Conservation (phyloP, 2,797 vertebrate genomes). For the Dicrostonyx torquatus region DNA sequence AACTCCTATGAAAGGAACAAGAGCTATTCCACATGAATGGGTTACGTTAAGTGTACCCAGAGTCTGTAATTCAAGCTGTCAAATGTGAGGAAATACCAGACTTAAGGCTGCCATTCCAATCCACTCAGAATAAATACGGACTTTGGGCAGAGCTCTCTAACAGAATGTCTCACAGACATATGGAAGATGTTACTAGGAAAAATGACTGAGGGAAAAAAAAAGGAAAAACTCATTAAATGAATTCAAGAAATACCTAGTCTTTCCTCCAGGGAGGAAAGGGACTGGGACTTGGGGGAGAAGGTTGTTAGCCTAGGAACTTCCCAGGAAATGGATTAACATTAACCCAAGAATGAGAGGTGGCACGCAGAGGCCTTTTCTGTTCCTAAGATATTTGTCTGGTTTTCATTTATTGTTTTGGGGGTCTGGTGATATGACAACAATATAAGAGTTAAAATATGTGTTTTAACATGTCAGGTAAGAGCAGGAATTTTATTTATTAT, state of each 20-base stretch:
- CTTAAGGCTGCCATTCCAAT: conserved; percentile 75
- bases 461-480: conserved; percentile 23
- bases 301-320: conserved; percentile 61
- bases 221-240: conserved; percentile 75
- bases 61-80: conserved; percentile 83
- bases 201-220: conserved; percentile 57
- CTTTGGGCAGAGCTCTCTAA: conserved; percentile 67
- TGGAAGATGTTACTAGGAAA: conserved; percentile 79
- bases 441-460: conserved; percentile 16
- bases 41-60: conserved; percentile 79
- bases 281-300: conserved; percentile 60
- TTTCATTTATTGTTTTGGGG: conserved; percentile 72
- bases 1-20: conserved; percentile 80
- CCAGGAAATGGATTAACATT: conserved; percentile 73
- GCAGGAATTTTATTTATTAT: conserved; percentile 30
- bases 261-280: conserved; percentile 59
- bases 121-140: conserved; percentile 78
- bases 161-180: conserved; percentile 74
- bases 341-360: conserved; percentile 66
- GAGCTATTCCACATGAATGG: conserved; percentile 81
- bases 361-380: conserved; percentile 69
- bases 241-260: conserved; percentile 77
- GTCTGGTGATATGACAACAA: conserved; percentile 48
- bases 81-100: conserved; percentile 82
- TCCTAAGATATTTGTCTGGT: conserved; percentile 67